Conservation (phyloP, 2,113 vertebrate genomes). For the Chitala chitala region DNA sequence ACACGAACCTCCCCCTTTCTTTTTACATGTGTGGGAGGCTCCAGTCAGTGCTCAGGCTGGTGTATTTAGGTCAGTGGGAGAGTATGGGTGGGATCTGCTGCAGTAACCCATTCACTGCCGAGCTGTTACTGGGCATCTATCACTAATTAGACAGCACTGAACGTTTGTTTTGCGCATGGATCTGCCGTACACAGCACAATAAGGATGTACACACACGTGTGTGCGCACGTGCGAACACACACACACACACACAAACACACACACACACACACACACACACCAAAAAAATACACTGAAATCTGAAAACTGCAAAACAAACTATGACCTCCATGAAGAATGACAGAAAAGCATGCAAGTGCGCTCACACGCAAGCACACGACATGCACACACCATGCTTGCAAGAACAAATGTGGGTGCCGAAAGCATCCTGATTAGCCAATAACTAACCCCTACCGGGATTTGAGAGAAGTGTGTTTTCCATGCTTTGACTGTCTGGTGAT, state of each 20-base stretch:
- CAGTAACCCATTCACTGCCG: background rate
- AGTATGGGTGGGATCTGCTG: background rate
- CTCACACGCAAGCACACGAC: background rate
- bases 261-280: background rate
- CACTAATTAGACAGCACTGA: background rate
- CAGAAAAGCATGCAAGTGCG: background rate
- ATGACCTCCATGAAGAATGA: background rate
- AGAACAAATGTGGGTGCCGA: background rate
- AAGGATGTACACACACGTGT: background rate
- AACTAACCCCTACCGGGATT: background rate
- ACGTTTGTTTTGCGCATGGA: background rate
- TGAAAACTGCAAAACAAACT: background rate
- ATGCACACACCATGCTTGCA: background rate
- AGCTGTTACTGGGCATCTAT: background rate
- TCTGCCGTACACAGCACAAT: conserved; percentile 2
- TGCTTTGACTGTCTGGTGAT: background rate
- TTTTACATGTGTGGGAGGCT: conserved; percentile 45
- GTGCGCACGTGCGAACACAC: conserved; percentile 6
- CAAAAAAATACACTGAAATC: background rate
- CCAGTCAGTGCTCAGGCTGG: conserved; percentile 56
- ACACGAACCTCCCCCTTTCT: conserved; percentile 9
- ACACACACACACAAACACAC: conserved; percentile 7
- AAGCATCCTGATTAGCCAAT: background rate
- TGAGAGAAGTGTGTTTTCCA: conserved; percentile 1
- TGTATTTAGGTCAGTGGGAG: conserved; percentile 64